Evolutionary conservation across 2,888 invertebrate species (phyloP).

Genomic region (Strigamia maritima): DNA sequence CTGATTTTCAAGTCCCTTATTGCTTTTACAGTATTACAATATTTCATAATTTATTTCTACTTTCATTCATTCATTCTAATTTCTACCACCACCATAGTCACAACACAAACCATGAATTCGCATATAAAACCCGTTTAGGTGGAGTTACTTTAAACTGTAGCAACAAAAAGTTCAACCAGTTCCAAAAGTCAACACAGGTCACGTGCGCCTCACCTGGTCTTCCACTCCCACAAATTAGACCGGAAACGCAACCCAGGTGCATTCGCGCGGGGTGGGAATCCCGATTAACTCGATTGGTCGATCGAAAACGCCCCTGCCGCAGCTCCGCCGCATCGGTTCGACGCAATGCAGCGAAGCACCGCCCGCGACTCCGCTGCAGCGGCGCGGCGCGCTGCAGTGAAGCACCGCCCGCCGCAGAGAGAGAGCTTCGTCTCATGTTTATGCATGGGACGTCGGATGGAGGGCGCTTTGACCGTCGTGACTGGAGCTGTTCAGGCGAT

Average conservation of each 20-base stretch:
- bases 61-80: no score
- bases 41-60: no score
- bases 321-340: neutral
- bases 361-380: neutral
- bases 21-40: no score
- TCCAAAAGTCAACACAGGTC: conserved; percentile 23
- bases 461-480: neutral
- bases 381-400: neutral
- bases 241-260: conserved; percentile 2
- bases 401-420: neutral
- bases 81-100: no score
- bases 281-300: neutral
- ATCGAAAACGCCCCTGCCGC: neutral
- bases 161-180: neutral
- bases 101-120: neutral
- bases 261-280: neutral
- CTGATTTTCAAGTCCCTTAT: no score
- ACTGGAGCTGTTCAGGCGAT: neutral
- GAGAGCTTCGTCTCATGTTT: neutral
- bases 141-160: conserved; percentile 19
- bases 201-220: conserved; percentile 4
- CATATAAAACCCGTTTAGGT: neutral
- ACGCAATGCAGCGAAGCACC: neutral
- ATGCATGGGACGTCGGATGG: neutral
- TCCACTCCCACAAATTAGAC: neutral